Base-by-base conservation (phyloP, 1,140 invertebrate species). In the Colletes latitarsis region DNA sequence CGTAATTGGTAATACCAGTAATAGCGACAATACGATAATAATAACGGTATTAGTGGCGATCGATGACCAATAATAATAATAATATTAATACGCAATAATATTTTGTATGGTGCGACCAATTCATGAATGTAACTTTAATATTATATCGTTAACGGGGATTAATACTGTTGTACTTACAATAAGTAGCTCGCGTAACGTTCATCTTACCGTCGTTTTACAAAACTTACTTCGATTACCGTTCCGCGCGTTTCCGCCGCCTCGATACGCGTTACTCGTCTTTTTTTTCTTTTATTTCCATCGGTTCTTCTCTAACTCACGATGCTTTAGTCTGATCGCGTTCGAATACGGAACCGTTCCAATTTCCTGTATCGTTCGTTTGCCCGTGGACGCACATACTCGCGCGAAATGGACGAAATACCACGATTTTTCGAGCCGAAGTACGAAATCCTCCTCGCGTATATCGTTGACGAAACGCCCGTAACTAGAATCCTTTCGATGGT, bases 151-250 rank as follows among this genome's bases (percentile, higher is more conserved):
- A 87, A 83, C 87, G 86, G 88, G 82, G 88, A 87, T 89, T 91
- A 92, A 92, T 92, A 92, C 89, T 91, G 90, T 88, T 88, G 82
- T 85, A 86, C 87, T 89, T 88, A 89, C 85, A 89, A 90, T 91
- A 90, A 90, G 88, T 91, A 87, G 55, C 75, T 87, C 63, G 58
- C 77, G 17, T 77, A 82, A 87, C 81, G 77, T 73, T 81, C 82
- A 52, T 84, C 15, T 64, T 46, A 39, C 53, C 43, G 53, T 62
- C 57, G 57, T 17, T 62, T 41, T 4, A 19, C 79, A 75, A 82
- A 41, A 53, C 14, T 15, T 58, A 5, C 15, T n/a, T 21, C 21
- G 21, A 52, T n/a, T 43, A 9, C 21, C 21, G 12, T 62, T 62
- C 1, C 21, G 21, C 71, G 0, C 62, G 58, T 73, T 30, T 30